Percentiles rank a stretch among this genome's conserved stretches.
These are phyloP conservation scores for Prionailurus bengalensis DNA, from an alignment of 2,113 vertebrate species.

Conservation along the genomic window DNA sequence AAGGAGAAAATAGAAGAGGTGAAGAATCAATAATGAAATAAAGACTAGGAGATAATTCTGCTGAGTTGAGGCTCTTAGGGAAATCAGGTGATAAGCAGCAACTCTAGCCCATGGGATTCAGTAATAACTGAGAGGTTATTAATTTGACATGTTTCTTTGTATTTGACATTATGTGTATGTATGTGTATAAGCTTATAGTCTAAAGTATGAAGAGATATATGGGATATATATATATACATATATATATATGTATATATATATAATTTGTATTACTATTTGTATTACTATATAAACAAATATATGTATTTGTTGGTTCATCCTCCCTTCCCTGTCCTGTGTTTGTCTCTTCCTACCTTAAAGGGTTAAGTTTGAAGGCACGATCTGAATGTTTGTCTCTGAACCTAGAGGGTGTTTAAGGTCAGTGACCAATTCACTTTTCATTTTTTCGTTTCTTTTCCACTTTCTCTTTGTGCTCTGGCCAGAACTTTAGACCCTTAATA, in stretches of 20 bases:
- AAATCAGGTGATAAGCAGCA: background rate
- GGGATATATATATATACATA: background rate
- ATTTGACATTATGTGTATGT: background rate
- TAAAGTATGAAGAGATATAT: background rate
- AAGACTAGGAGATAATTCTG: background rate
- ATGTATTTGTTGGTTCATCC: background rate
- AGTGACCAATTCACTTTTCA: background rate
- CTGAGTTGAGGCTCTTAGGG: background rate
- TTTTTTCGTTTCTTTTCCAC: background rate
- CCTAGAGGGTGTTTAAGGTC: background rate
- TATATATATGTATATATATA: background rate
- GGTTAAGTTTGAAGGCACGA: background rate
- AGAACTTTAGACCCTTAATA: background rate
- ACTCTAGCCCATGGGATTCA: background rate
- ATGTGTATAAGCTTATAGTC: background rate
- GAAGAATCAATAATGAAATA: background rate
- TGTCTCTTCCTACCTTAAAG: background rate
- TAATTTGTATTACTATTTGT: background rate
- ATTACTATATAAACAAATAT: background rate
- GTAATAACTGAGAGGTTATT: background rate
- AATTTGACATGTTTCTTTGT: background rate
- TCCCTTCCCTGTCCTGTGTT: background rate
- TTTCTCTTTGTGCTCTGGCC: background rate
- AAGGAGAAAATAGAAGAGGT: background rate
- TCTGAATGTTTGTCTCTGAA: background rate